Evolutionary conservation across 2,113 vertebrate genomes (phyloP).

Genomic region (Halcyon malimbica): DNA sequence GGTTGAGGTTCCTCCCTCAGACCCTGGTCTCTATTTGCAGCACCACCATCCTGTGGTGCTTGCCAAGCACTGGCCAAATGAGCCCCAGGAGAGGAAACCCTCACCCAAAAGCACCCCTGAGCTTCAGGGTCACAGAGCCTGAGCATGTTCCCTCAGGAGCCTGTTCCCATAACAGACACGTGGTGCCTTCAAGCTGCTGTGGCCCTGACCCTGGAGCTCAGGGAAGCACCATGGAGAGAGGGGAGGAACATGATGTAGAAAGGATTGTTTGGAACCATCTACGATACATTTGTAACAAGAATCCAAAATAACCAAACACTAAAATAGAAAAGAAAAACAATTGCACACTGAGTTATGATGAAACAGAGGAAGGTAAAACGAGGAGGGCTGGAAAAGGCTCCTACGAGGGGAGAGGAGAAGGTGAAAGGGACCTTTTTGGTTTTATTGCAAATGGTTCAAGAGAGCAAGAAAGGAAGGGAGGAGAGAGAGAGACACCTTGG

Average conservation of each 20-base stretch:
- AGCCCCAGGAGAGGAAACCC: neutral
- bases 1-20: neutral
- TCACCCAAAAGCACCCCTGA: neutral
- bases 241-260: neutral
- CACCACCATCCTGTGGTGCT: neutral
- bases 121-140: neutral
- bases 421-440: slow-evolving; percentile 73
- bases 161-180: neutral
- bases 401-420: neutral
- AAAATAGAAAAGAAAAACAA: neutral
- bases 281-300: neutral
- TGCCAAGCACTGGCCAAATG: neutral
- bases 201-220: neutral
- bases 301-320: neutral
- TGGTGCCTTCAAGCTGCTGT: slow-evolving; percentile 14
- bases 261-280: slow-evolving; percentile 15
- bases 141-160: neutral
- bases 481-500: slow-evolving; percentile 34
- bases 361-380: neutral
- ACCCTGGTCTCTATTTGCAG: neutral
- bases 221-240: neutral
- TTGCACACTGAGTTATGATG: slow-evolving; percentile 8
- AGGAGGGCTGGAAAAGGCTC: slow-evolving; percentile 24
- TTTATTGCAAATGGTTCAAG: slow-evolving; percentile 74
- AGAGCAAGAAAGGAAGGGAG: slow-evolving; percentile 45